These are phyloP conservation scores for Zaprionus kolodkinae DNA, from an alignment of 1,140 invertebrate species.

Conservation along the genomic window DNA sequence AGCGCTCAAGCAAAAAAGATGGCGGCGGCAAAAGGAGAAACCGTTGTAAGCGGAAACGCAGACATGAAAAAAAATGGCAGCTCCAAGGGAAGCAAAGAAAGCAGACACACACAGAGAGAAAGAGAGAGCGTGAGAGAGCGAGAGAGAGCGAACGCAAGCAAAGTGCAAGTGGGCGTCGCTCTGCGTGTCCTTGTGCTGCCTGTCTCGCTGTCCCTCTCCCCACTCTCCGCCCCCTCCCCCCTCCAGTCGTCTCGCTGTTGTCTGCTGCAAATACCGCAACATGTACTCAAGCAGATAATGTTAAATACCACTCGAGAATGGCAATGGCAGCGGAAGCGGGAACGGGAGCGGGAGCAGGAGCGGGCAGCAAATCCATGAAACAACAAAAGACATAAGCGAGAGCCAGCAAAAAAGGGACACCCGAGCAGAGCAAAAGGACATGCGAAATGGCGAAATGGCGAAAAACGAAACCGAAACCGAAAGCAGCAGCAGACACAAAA, in stretches of 20 bases:
- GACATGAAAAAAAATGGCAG: constrained; percentile 55
- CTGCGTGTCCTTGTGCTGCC: constrained; percentile 63
- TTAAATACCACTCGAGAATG: constrained; percentile 78
- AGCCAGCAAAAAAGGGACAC: constrained; percentile 72
- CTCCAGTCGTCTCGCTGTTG: constrained; percentile 38
- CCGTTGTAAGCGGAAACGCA: constrained; percentile 73
- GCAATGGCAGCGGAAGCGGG: constrained; percentile 39
- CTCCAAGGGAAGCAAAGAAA: constrained; percentile 23
- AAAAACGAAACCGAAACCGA: constrained; percentile 74
- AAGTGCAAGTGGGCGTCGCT: constrained; percentile 51
- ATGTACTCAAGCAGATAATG: constrained; percentile 83
- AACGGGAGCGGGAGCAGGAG: too few relatives aligned
- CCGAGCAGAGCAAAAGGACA: constrained; percentile 58
- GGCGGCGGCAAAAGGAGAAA: constrained; percentile 58
- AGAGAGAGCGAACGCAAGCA: constrained; percentile 14
- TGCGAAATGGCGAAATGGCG: constrained; percentile 75
- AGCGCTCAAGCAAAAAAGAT: constrained; percentile 75
- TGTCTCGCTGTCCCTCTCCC: too few relatives aligned
- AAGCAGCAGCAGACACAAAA: constrained; percentile 58
- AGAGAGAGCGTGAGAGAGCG: constrained; percentile 7
- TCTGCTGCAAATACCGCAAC: constrained; percentile 82
- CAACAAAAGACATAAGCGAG: constrained; percentile 81
- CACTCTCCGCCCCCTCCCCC: not conserved
- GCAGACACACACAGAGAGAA: constrained; percentile 1
- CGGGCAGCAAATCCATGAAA: constrained; percentile 71